Conservation (phyloP, 2,888 invertebrate genomes). For the Drosophila incognita region DNA sequence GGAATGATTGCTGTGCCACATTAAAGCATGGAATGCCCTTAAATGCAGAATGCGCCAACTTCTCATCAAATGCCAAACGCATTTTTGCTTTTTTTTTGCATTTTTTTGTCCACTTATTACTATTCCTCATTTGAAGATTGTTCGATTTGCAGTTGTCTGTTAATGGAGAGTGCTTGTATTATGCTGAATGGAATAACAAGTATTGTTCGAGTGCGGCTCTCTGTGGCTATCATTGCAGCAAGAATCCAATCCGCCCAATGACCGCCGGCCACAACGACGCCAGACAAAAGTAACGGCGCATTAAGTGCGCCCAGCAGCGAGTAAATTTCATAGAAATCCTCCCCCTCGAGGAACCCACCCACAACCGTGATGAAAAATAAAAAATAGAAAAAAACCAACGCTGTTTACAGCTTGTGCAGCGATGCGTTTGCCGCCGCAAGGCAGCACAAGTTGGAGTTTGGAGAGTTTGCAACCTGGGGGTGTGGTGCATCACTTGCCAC, state of each 20-base stretch:
- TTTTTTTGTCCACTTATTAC: neutral
- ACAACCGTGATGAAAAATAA: neutral
- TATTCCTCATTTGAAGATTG: conserved; percentile 1
- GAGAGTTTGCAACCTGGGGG: conserved; percentile 21
- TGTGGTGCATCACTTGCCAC: conserved; percentile 32
- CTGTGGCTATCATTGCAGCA: conserved; percentile 37
- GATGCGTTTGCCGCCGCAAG: conserved; percentile 60
- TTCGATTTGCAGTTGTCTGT: conserved; percentile 29
- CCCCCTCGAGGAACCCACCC: neutral
- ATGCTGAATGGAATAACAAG: conserved; percentile 34
- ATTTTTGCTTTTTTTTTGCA: conserved; percentile 7
- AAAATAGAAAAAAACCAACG: neutral
- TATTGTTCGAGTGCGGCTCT: conserved; percentile 38
- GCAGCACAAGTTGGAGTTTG: conserved; percentile 29
- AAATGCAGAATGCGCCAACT: neutral
- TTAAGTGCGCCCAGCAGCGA: conserved; percentile 63
- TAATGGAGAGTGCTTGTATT: conserved; percentile 46
- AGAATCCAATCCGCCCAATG: conserved; percentile 36
- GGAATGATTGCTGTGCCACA: neutral
- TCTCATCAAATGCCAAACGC: neutral
- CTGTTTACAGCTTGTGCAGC: conserved; percentile 55
- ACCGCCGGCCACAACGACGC: conserved; percentile 34
- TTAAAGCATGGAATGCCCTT: neutral
- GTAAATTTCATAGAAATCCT: conserved; percentile 27
- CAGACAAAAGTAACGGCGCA: conserved; percentile 66